These are phyloP conservation scores for Tursiops truncatus DNA, from an alignment of 2,113 vertebrate genomes.

Conservation along the genomic window DNA sequence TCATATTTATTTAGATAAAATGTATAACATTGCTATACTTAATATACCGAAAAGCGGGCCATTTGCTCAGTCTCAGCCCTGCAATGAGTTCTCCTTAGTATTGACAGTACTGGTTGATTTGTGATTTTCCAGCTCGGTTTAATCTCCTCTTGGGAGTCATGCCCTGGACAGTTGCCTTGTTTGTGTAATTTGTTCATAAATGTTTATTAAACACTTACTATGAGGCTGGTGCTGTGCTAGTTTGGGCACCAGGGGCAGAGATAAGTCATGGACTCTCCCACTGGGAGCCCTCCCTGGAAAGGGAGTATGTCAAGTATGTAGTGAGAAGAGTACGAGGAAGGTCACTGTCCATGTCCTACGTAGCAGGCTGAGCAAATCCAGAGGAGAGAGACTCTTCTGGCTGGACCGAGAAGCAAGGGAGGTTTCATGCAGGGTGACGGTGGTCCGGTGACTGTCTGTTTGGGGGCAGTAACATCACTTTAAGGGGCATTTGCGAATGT, in stretches of 20 bases:
- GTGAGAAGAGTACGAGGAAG: not conserved
- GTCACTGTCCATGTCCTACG: not conserved
- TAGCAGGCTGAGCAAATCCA: not conserved
- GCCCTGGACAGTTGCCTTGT: not conserved
- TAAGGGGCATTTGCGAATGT: not conserved
- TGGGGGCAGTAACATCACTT: not conserved
- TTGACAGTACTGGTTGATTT: not conserved
- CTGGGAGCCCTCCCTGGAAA: not conserved
- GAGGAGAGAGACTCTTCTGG: not conserved
- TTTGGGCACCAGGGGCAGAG: not conserved
- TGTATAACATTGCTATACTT: not conserved
- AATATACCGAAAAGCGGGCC: not conserved
- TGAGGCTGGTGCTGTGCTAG: not conserved
- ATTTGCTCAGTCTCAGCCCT: not conserved
- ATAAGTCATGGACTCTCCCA: not conserved
- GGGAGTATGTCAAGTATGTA: not conserved
- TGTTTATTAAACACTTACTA: constrained; percentile 19
- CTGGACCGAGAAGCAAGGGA: not conserved
- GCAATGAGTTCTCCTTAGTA: not conserved
- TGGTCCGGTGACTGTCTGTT: not conserved
- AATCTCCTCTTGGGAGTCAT: not conserved
- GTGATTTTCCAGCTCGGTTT: constrained; percentile 23
- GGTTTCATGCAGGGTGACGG: not conserved
- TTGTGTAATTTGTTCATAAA: not conserved
- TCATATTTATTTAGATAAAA: constrained; percentile 19